Evolutionary conservation across 2,797 vertebrate species (phyloP).

Genomic region (Protosalanx chinensis): DNA sequence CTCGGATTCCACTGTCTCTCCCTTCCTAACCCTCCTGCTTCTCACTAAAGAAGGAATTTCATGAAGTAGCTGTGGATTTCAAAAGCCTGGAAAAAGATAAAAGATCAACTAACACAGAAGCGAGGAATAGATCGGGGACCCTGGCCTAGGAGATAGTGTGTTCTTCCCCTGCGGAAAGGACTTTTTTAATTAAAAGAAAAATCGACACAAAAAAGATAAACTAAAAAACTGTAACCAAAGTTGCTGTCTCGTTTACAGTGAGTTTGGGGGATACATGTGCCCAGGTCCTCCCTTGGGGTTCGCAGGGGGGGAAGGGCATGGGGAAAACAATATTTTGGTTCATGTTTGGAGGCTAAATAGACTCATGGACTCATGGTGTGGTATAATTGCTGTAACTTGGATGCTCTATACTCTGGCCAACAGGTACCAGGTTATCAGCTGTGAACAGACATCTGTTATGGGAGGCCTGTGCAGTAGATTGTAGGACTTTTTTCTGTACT

Average conservation of each 20-base stretch:
- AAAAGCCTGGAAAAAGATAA: conserved; percentile 42
- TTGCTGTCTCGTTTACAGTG: conserved; percentile 99
- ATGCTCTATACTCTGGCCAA: conserved; percentile 84
- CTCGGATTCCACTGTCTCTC: conserved; percentile 95
- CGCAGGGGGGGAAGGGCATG: conserved; percentile 56
- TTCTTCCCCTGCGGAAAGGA: conserved; percentile 83
- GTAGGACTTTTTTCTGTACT: conserved; percentile 95
- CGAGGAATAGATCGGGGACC: conserved; percentile 68
- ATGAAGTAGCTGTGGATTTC: conserved; percentile 75
- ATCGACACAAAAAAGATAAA: conserved; percentile 52
- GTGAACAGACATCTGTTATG: conserved; percentile 87
- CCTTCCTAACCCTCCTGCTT: conserved; percentile 77
- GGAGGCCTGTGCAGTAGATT: conserved; percentile 98
- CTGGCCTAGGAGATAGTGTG: conserved; percentile 80
- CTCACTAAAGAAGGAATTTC: conserved; percentile 85
- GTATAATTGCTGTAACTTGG: conserved; percentile 86
- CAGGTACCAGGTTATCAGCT: conserved; percentile 88
- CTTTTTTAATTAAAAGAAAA: conserved; percentile 71
- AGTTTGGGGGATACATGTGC: conserved; percentile 89
- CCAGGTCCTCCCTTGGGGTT: conserved; percentile 67
- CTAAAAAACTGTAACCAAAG: conserved; percentile 92
- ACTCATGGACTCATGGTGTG: conserved; percentile 87
- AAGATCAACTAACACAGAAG: conserved; percentile 50
- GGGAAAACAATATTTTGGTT: conserved; percentile 69
- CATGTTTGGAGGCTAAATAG: conserved; percentile 80